Evolutionary conservation across 1,140 invertebrate genomes (phyloP), one percentile per base, ranked within the genome.

Genomic region (Zophobas atratus): DNA sequence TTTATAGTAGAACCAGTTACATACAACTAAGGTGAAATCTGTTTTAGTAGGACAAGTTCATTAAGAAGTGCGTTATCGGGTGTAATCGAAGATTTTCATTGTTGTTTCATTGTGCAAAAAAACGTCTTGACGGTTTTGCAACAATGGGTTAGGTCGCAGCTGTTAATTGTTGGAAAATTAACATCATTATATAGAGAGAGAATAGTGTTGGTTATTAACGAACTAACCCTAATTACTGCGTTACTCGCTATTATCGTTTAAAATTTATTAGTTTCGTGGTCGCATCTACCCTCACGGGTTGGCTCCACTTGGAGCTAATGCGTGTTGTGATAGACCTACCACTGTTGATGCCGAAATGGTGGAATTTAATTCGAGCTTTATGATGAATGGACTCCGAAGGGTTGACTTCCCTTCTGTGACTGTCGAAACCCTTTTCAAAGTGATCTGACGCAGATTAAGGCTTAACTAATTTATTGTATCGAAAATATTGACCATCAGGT

Each of bases 181-280:
- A 20, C 43, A 4, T 8, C 43, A 46, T 46, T 46, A 46, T 3
- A 46, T 20, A 20, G 20, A 20, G 20, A 20, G 8, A 51, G 2
- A 51, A n/a, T 51, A 51, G 6, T 46, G 43, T 46, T 46, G 43
- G n/a, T 51, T 5, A 51, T 51, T 51, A 51, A n/a, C 43, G 43
- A 46, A 8, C 8, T 4, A 46, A 8, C 43, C 43, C 43, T 8
- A 46, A 46, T 46, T 46, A 46, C 43, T 46, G 43, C 8, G n/a
- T 51, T 20, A 51, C 6, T 51, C n/a, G n/a, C n/a, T 20, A 20
- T 20, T 20, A 51, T 51, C 20, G 49, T 51, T 5, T 20, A 20
- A 51, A 51, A 46, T 46, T 46, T 46, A 46, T 51, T 20, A 51
- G 49, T 51, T 20, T 46, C 43, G 49, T 51, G 49, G 49, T 51